Conservation (phyloP, 2,797 vertebrate species). For the Coendou prehensilis region DNA sequence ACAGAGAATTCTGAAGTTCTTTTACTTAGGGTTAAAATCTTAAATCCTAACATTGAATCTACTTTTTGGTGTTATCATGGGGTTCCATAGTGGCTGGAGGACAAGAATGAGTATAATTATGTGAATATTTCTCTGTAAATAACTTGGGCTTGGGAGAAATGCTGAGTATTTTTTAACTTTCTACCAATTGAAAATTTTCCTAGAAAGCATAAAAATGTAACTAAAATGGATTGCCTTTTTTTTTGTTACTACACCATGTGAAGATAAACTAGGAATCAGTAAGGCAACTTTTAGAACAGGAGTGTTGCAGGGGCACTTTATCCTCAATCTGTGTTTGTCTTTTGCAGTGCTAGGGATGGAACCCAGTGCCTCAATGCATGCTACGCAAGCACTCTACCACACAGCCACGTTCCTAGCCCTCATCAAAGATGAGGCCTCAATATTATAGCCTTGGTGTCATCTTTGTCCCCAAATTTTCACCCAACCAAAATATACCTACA, state of each 20-base stretch:
- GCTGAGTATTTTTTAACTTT: constrained; percentile 28
- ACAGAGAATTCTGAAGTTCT: constrained; percentile 39
- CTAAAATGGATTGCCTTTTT: background rate
- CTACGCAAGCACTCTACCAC: background rate
- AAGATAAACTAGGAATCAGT: background rate
- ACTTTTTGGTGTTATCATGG: background rate
- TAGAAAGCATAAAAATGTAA: constrained; percentile 27
- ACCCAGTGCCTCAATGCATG: background rate
- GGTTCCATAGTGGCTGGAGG: background rate
- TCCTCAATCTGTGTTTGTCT: background rate
- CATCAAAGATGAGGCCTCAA: no score
- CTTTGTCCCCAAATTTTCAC: background rate
- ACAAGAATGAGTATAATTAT: background rate
- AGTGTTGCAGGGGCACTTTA: background rate
- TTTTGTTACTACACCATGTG: background rate
- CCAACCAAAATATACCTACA: background rate
- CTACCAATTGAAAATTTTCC: constrained; percentile 13
- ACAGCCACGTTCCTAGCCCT: background rate
- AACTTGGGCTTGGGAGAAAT: constrained; percentile 42
- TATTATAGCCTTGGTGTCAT: no score
- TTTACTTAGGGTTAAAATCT: background rate
- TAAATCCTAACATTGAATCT: background rate
- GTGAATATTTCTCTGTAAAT: constrained; percentile 18
- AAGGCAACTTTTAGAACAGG: background rate
- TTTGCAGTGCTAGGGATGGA: background rate